Percentiles rank a stretch among this genome's conserved stretches.
Conservation (phyloP, 2,888 invertebrate species). For the Chrysolina oricalcia region DNA sequence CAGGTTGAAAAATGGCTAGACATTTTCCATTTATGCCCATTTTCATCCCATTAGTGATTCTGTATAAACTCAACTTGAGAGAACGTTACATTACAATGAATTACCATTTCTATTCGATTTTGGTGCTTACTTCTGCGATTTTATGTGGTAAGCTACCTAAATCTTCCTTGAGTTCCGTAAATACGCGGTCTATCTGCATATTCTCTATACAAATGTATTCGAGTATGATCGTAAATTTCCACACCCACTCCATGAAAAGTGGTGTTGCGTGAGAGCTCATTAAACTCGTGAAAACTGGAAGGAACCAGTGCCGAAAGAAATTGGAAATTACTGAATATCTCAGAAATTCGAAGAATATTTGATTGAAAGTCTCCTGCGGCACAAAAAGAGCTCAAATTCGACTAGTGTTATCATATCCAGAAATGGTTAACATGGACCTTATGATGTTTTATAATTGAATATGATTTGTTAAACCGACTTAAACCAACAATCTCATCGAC, state of each 20-base stretch:
- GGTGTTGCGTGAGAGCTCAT: neutral
- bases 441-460: too few species aligned
- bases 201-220: conserved; percentile 4
- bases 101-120: conserved; percentile 4
- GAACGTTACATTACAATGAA: neutral
- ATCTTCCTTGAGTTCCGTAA: neutral
- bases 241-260: conserved; percentile 4
- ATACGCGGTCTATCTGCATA: conserved; percentile 1
- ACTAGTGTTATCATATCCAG: too few species aligned
- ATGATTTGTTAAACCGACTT: too few species aligned
- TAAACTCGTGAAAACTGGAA: neutral
- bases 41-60: neutral
- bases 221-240: conserved; percentile 7
- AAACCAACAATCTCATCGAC: too few species aligned
- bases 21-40: neutral
- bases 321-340: neutral
- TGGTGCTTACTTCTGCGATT: neutral
- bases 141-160: neutral
- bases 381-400: too few species aligned
- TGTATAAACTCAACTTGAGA: neutral
- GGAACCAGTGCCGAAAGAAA: neutral
- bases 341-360: too few species aligned
- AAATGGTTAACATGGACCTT: too few species aligned
- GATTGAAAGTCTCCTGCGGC: too few species aligned
- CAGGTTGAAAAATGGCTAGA: neutral